Conservation (phyloP, 2,888 invertebrate species). For the Cacoxenus indagator region DNA sequence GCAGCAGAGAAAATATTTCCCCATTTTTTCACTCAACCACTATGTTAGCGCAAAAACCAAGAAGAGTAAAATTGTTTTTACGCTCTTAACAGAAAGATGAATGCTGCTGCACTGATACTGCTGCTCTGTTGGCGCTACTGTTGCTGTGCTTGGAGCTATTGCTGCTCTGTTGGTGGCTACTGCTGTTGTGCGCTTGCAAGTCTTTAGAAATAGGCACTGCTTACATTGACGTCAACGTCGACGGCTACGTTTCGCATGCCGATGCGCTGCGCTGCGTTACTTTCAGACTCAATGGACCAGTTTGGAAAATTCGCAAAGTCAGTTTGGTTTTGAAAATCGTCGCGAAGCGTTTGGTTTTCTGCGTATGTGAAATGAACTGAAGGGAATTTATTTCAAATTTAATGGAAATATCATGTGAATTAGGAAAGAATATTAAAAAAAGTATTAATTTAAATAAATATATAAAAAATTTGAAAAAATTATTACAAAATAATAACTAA, state of each 20-base stretch:
- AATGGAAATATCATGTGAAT: constrained; percentile 13
- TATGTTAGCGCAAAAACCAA: constrained; percentile 30
- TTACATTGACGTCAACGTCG: constrained; percentile 21
- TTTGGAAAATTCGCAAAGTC: constrained; percentile 62
- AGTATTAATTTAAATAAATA: no score
- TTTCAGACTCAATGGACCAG: constrained; percentile 51
- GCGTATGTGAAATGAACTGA: background rate
- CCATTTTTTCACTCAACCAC: constrained; percentile 34
- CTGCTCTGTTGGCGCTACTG: background rate
- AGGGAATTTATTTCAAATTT: no score
- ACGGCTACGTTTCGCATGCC: constrained; percentile 7
- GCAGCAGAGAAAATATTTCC: constrained; percentile 44
- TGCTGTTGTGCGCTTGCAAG: background rate
- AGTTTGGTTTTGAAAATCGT: constrained; percentile 63
- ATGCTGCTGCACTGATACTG: background rate
- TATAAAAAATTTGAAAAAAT: no score
- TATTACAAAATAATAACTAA: no score
- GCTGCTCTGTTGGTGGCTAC: background rate
- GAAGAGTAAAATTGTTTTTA: constrained; percentile 4
- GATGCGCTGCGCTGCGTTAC: background rate
- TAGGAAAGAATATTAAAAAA: no score
- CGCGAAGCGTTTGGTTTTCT: constrained; percentile 47
- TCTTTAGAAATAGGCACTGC: background rate
- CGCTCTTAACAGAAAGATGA: constrained; percentile 21
- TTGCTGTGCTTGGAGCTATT: constrained; percentile 10